Evolutionary conservation across 1,140 invertebrate species (phyloP), one percentile per base, ranked within the genome.

Genomic region (Agrypnia vestita): DNA sequence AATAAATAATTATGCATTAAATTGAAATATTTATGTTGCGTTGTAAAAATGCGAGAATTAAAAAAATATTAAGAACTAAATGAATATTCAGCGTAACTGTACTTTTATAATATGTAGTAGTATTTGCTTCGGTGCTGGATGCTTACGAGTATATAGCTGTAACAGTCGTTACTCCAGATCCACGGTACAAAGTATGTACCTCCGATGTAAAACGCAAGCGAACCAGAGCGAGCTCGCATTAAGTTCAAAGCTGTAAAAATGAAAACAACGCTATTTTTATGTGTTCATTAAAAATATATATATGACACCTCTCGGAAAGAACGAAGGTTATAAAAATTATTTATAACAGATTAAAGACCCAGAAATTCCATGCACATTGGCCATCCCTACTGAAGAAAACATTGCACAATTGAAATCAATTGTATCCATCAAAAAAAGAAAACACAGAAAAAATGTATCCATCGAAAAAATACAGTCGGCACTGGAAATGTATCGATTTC

Each of bases 181-280:
- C 17, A 59, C 25, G 6, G 25, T 35, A 35, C 55, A 11, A 17
- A 3, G 55, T 17, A 59, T 59, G 15, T 11, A 35, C 25, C 25
- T 35, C 6, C 25, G 6, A 35, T 35, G 25, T 35, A 35, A 35
- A 35, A 35, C 25, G 25, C 25, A 35, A 35, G 6, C 25, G 25
- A 35, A 35, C 25, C 17, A 17, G 15, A 56, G 53, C 55, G 1
- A 21, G 55, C 55, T 59, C 17, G 17, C 21, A 59, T 59, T 59
- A 59, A 21, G 17, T 59, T 21, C 55, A 19, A 59, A 59, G 17
- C 21, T 21, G 21, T 59, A 59, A 59, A 59, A 59, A 8, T 56
- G 15, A 56, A 19, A 56, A 53, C 49, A 53, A 12, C 6, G 10
- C 0, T 17, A 56, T 15, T 56, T 56, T 56, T 17, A 19, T 15